A percentile compares a stretch with the other conserved stretches of the same genome.
Evolutionary conservation across 2,113 vertebrate genomes (phyloP).

Genomic region (Daphoenositta chrysoptera): DNA sequence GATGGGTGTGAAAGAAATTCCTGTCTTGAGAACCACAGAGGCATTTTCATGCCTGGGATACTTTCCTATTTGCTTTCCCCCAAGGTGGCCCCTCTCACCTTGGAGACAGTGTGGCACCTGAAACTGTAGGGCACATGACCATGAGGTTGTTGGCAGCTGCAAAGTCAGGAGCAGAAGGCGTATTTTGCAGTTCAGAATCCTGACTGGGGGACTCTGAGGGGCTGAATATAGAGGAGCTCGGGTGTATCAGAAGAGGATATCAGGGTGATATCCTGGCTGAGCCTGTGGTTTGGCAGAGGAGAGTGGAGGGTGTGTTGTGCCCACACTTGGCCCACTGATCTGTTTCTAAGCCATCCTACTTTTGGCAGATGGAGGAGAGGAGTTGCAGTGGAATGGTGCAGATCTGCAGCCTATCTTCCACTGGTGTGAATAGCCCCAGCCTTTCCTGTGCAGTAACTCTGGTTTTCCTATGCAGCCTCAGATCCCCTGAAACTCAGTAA

Average conservation of each 20-base stretch:
- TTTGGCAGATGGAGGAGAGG: neutral
- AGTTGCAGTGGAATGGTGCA: neutral
- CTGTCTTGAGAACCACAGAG: constrained; percentile 49
- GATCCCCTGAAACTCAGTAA: neutral
- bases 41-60: constrained; percentile 47
- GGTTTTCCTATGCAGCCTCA: neutral
- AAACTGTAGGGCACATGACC: neutral
- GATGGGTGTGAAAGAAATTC: constrained; percentile 59
- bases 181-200: neutral
- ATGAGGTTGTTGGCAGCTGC: neutral
- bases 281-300: neutral
- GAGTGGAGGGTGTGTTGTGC: neutral
- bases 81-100: constrained; percentile 12
- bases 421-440: neutral
- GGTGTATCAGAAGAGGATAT: neutral
- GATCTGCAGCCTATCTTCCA: neutral
- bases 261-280: neutral
- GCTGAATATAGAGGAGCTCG: neutral
- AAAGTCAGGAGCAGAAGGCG: neutral
- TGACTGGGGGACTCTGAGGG: neutral
- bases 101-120: constrained; percentile 26
- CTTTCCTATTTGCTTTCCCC: constrained; percentile 63
- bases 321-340: neutral
- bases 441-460: neutral
- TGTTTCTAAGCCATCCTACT: neutral